Percentiles rank a stretch among this genome's conserved stretches.
phyloP scores from a whole-genome alignment of 1,140 invertebrate genomes.

The Bursaphelenchus mucronatus region DNA sequence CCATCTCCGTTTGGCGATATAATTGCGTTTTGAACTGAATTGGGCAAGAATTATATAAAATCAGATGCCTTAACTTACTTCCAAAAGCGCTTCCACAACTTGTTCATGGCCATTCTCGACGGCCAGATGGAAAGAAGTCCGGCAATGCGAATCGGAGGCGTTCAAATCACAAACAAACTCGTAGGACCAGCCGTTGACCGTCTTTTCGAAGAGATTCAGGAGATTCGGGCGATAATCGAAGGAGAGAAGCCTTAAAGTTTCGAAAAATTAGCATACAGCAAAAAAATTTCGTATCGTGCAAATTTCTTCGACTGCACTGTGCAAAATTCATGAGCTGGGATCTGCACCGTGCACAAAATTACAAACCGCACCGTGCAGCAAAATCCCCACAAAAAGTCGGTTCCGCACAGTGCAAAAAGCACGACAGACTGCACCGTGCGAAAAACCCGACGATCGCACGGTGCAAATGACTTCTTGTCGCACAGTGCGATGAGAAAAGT shows the following conservation, averaged over 20 bases:
- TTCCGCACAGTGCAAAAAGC: too few relatives aligned
- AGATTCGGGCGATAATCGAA: conserved; percentile 70
- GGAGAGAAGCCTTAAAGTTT: conserved; percentile 34
- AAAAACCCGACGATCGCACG: too few relatives aligned
- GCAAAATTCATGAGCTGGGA: too few relatives aligned
- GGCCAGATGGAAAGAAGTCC: conserved; percentile 81
- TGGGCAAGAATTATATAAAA: conserved; percentile 63
- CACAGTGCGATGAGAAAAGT: too few relatives aligned
- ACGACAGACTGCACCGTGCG: too few relatives aligned
- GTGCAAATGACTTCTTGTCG: too few relatives aligned
- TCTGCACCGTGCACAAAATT: too few relatives aligned
- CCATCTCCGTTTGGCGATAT: conserved; percentile 49
- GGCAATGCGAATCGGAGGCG: conserved; percentile 78
- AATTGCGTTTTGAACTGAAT: conserved; percentile 36
- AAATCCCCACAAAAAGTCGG: too few relatives aligned
- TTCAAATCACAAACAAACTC: conserved; percentile 83
- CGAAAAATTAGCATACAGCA: not conserved
- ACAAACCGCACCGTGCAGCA: too few relatives aligned
- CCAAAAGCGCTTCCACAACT: conserved; percentile 74
- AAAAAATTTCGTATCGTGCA: too few relatives aligned
- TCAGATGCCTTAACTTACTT: conserved; percentile 70
- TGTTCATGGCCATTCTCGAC: conserved; percentile 76
- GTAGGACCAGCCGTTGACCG: conserved; percentile 71
- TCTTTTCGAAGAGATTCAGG: conserved; percentile 76
- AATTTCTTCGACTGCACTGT: too few relatives aligned